A percentile compares a stretch with the other conserved stretches of the same genome.
Evolutionary conservation across 2,113 vertebrate species (phyloP).

Genomic region (Nymphicus hollandicus): DNA sequence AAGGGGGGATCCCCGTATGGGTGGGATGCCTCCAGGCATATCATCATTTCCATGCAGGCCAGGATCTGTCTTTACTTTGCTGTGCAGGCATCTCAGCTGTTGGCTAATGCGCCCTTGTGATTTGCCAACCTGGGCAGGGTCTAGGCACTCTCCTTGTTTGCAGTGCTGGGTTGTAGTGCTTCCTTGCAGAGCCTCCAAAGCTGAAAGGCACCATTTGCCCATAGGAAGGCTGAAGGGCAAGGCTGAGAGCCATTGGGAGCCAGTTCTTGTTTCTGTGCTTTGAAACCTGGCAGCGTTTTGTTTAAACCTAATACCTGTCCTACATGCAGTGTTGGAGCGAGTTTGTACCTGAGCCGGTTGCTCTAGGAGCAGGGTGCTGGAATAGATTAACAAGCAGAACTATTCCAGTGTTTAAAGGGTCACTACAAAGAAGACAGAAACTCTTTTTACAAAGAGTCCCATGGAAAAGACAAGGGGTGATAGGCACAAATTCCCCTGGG

Average conservation of each 20-base stretch:
- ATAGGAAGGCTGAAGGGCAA: fast-evolving
- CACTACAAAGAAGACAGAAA: background rate
- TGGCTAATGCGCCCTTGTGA: fast-evolving
- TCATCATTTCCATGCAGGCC: fast-evolving
- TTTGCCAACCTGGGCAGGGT: fast-evolving
- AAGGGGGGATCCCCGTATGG: fast-evolving
- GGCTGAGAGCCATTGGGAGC: background rate
- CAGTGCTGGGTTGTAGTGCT: background rate
- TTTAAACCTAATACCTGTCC: background rate
- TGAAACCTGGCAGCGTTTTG: fast-evolving
- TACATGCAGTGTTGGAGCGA: fast-evolving
- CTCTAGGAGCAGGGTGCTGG: background rate
- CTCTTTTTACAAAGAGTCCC: background rate
- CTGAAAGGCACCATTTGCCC: background rate
- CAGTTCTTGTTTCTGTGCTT: background rate
- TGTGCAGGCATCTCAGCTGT: fast-evolving
- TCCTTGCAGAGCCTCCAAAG: background rate
- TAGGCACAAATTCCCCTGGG: background rate
- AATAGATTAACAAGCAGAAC: fast-evolving
- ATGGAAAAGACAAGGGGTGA: background rate
- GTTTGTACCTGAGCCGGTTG: fast-evolving
- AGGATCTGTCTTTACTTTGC: background rate
- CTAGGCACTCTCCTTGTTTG: background rate
- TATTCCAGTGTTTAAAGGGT: background rate
- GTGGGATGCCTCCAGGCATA: fast-evolving